Evolutionary conservation across 1,140 invertebrate species (phyloP), one percentile per base, ranked within the genome.

Genomic region (Bombus waltoni): DNA sequence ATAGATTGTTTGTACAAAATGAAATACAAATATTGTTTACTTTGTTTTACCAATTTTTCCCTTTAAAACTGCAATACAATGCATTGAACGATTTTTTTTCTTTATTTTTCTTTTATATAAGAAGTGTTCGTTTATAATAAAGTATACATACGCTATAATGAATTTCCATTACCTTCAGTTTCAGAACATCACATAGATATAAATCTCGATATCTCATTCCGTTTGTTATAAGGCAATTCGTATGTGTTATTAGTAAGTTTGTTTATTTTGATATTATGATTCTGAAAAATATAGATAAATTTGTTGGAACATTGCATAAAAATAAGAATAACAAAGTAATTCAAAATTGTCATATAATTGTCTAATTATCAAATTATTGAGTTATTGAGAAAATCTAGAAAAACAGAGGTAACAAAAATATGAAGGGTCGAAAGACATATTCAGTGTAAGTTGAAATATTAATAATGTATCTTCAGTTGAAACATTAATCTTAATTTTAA

Each of bases 271-370:
- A 42, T 73, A 70, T 87, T 88, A 87, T 78, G 78, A 75, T 77
- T 90, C 89, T 92, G 91, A 88, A 92, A 92, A 91, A 86, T 74
- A 86, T 38, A 79, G 72, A 79, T 80, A 42, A 83, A 22, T 68
- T 71, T 28, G n/a, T 47, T 75, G 8, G 62, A 65, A 35, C 47
- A 62, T 77, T 59, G 40, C 59, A 62, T 78, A 71, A 47, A 59
- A 28, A n/a, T 18, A 35, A 25, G 9, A 32, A 42, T 42, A 59
- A 73, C 18, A 62, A 73, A n/a, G 62, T 78, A 22, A 66, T 28
- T 57, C 25, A 40, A 10, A 73, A 25, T 73, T 47, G 47, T 11
- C 18, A 72, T 25, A 28, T 28, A 40, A 73, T 78, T 75, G 47
- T 62, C 42, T 47, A 42, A 53, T 44, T 28, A 32, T 47, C 59